Percentiles rank a stretch among this genome's conserved stretches.
phyloP scores from a whole-genome alignment of 2,113 vertebrate genomes.

The Hucho hucho region DNA sequence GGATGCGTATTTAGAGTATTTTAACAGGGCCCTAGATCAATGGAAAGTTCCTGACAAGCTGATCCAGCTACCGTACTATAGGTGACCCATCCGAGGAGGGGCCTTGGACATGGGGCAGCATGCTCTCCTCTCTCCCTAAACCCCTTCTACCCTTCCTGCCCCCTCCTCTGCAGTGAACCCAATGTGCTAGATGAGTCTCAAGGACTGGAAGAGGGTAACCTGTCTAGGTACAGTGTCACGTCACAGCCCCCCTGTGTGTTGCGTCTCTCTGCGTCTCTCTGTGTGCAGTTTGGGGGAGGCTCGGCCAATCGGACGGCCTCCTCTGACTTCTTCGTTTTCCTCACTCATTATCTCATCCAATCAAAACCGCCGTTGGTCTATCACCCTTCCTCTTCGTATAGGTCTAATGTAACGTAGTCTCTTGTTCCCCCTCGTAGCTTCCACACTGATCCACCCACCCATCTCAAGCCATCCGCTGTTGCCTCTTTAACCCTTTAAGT shows the following conservation, averaged over 20 bases:
- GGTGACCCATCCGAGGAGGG: slow-evolving; percentile 1
- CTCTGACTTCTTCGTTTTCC: slow-evolving; percentile 63
- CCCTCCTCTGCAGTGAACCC: slow-evolving; percentile 98
- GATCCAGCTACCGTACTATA: neutral
- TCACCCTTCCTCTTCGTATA: slow-evolving; percentile 30
- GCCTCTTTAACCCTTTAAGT: neutral
- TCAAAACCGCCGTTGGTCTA: slow-evolving; percentile 29
- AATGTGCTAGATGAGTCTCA: slow-evolving; percentile 99
- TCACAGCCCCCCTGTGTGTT: slow-evolving; percentile 6
- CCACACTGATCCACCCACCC: neutral
- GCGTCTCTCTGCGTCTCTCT: slow-evolving; percentile 29
- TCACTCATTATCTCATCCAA: slow-evolving; percentile 75
- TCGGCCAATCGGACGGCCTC: slow-evolving; percentile 12
- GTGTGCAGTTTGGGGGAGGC: slow-evolving; percentile 58
- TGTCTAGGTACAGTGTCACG: slow-evolving; percentile 98
- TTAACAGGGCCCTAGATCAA: too few relatives aligned
- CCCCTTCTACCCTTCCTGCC: slow-evolving; percentile 70
- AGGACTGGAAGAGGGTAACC: slow-evolving; percentile 97
- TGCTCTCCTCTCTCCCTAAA: slow-evolving; percentile 83
- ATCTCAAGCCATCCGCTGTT: neutral
- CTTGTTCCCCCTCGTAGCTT: neutral
- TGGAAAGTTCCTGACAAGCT: neutral
- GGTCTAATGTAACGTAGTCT: slow-evolving; percentile 14
- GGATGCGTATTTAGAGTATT: too few relatives aligned
- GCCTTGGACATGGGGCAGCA: slow-evolving; percentile 52